Percentiles rank a stretch among this genome's conserved stretches.
These are phyloP conservation scores for Thaleichthys pacificus DNA, from an alignment of 2,797 vertebrate genomes.

Conservation along the genomic window DNA sequence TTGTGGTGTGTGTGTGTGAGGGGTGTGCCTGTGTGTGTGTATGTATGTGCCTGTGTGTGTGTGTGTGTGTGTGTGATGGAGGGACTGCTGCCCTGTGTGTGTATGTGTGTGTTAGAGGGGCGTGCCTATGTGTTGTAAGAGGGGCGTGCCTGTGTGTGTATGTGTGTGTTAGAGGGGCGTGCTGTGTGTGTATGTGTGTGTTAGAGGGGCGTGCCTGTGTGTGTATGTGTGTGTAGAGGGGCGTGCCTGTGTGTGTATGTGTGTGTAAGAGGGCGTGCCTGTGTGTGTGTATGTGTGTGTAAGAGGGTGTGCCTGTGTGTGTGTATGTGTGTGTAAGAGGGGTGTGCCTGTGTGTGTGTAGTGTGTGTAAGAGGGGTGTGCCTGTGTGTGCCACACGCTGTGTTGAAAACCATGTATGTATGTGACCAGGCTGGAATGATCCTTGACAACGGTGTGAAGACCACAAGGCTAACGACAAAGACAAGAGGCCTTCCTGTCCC, in stretches of 20 bases:
- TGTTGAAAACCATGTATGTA: neutral
- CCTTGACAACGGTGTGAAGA: conserved; percentile 95
- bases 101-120: no score
- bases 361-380: neutral
- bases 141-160: no score
- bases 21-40: no score
- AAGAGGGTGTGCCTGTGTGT: neutral
- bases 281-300: neutral
- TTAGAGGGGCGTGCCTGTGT: no score
- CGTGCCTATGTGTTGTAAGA: no score
- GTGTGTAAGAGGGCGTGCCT: neutral
- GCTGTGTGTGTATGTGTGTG: no score
- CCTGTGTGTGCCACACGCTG: neutral
- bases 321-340: neutral
- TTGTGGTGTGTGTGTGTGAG: no score
- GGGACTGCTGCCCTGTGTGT: no score
- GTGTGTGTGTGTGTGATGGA: no score
- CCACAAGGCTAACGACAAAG: conserved; percentile 88
- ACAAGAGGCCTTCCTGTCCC: conserved; percentile 93
- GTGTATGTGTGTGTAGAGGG: no score
- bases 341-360: neutral
- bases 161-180: no score
- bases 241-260: neutral
- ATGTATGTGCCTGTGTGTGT: no score
- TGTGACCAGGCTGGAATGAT: conserved; percentile 90